Evolutionary conservation across 2,888 invertebrate genomes (phyloP).

Genomic region (Drosophila greeni): DNA sequence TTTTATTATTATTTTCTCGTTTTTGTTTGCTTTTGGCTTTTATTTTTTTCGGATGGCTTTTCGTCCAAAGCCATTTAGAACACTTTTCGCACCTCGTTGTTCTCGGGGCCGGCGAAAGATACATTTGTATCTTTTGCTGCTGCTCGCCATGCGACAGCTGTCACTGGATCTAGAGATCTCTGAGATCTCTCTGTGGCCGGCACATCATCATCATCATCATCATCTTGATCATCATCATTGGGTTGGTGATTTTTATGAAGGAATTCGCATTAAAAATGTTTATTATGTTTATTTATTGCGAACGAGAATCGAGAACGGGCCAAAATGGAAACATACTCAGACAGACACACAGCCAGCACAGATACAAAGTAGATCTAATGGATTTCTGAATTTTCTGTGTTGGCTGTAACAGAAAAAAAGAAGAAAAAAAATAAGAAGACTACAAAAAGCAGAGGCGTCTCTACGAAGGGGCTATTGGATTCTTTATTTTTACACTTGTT

Average conservation of each 20-base stretch:
- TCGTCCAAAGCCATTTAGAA: slow-evolving; percentile 54
- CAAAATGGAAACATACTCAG: slow-evolving; percentile 54
- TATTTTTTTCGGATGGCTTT: slow-evolving; percentile 20
- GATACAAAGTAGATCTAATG: slow-evolving; percentile 49
- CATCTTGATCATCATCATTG: slow-evolving; percentile 21
- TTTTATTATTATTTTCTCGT: too few relatives aligned
- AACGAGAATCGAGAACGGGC: slow-evolving; percentile 60
- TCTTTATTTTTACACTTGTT: slow-evolving; percentile 14
- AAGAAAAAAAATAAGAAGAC: not conserved
- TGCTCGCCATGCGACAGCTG: slow-evolving; percentile 66
- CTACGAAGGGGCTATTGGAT: not conserved
- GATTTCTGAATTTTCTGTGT: slow-evolving; percentile 52
- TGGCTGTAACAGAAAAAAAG: slow-evolving; percentile 24
- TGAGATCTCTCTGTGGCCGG: slow-evolving; percentile 8
- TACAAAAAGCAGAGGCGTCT: slow-evolving; percentile 17
- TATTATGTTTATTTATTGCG: slow-evolving; percentile 73
- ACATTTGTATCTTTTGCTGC: slow-evolving; percentile 40
- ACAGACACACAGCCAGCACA: slow-evolving; percentile 21
- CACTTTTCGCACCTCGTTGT: slow-evolving; percentile 62
- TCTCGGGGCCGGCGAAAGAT: slow-evolving; percentile 32
- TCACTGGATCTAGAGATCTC: slow-evolving; percentile 38
- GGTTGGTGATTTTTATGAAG: slow-evolving; percentile 61
- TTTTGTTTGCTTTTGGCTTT: slow-evolving; percentile 24
- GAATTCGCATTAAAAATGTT: slow-evolving; percentile 74
- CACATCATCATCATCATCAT: slow-evolving; percentile 17